Evolutionary conservation across 2,888 invertebrate species (phyloP).

Genomic region (Argynnis bischoffii): DNA sequence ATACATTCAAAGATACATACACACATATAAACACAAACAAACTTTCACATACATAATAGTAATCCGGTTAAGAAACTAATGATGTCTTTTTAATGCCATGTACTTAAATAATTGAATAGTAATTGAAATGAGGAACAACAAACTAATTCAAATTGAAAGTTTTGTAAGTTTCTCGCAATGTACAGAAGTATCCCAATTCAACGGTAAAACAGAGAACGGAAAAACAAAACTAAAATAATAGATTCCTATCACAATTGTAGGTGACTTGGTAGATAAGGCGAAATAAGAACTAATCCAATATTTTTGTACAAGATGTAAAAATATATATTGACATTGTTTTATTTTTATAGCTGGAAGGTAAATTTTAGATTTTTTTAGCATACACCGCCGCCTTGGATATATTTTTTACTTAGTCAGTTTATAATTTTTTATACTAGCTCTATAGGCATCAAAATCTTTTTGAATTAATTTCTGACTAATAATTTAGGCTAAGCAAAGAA

Average conservation of each 20-base stretch:
- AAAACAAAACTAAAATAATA: slow-evolving; percentile 17
- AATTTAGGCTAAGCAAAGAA: too few species aligned
- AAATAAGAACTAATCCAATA: background rate
- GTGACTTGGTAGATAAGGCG: background rate
- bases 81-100: too few species aligned
- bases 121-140: background rate
- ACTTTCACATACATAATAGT: too few species aligned
- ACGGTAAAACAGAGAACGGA: slow-evolving; percentile 5
- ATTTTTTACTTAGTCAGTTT: too few species aligned
- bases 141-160: slow-evolving; percentile 12
- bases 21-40: too few species aligned
- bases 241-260: slow-evolving; percentile 21
- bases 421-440: too few species aligned
- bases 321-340: background rate
- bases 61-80: too few species aligned
- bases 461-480: too few species aligned
- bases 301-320: slow-evolving; percentile 5
- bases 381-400: background rate
- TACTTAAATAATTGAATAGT: too few species aligned
- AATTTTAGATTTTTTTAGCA: background rate
- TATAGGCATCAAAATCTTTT: too few species aligned
- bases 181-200: slow-evolving; percentile 7
- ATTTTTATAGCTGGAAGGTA: background rate
- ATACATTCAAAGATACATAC: too few species aligned
- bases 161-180: slow-evolving; percentile 5